phyloP scores from a whole-genome alignment of 2,797 vertebrate genomes.

The Coreius guichenoti region DNA sequence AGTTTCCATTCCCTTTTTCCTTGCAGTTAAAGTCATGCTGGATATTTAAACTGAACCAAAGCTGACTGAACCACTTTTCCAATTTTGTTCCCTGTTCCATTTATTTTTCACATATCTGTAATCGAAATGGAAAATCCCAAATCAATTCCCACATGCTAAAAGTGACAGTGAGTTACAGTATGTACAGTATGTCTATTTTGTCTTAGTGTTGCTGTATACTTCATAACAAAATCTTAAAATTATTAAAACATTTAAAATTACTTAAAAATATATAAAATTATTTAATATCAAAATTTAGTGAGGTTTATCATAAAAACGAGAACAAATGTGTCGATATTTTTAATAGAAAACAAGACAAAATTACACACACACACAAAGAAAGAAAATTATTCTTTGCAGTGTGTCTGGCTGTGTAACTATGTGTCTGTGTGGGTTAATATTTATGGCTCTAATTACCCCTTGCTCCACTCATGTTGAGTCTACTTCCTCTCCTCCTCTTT shows the following conservation, averaged over 20 bases:
- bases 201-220: not conserved
- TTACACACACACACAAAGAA: not conserved
- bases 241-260: too few species aligned
- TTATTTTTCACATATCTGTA: constrained; percentile 41
- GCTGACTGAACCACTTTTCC: constrained; percentile 7
- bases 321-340: not conserved
- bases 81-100: constrained; percentile 19
- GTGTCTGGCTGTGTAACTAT: constrained; percentile 12
- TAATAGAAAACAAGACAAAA: not conserved
- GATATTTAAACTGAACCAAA: constrained; percentile 25
- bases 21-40: not conserved
- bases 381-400: not conserved
- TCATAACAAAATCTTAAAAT: too few species aligned
- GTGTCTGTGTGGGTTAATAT: constrained; percentile 54
- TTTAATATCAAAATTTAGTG: not conserved
- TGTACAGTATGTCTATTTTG: constrained; percentile 12
- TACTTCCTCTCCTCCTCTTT: constrained; percentile 59
- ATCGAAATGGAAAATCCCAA: constrained; percentile 6
- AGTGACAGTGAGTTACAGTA: not conserved
- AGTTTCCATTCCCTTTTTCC: constrained; percentile 21
- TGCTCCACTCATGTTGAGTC: constrained; percentile 49
- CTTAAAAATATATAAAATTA: not conserved
- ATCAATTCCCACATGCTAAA: constrained; percentile 41
- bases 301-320: not conserved
- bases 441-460: constrained; percentile 63